These are phyloP conservation scores for Lagodon rhomboides DNA, from an alignment of 2,797 vertebrate species.

Conservation along the genomic window DNA sequence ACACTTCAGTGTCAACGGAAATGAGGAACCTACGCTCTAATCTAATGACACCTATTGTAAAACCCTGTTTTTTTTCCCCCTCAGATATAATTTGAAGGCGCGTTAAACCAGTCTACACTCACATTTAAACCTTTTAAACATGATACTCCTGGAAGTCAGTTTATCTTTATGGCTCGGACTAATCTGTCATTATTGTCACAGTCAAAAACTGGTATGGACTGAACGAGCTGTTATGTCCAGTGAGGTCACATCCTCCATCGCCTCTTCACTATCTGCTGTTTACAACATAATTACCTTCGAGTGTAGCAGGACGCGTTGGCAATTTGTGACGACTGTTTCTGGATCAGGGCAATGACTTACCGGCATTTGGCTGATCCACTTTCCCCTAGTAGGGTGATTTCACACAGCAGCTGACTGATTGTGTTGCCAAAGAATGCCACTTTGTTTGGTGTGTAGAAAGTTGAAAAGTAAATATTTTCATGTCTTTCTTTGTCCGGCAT, in stretches of 20 bases:
- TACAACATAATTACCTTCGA: conserved; percentile 69
- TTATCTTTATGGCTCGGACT: background rate
- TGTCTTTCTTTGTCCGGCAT: no score
- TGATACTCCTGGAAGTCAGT: background rate
- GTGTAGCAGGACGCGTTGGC: conserved; percentile 22
- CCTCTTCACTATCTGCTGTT: conserved; percentile 59
- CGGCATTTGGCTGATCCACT: background rate
- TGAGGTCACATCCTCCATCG: background rate
- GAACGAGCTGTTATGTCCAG: background rate
- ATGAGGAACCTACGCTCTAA: background rate
- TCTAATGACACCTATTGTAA: background rate
- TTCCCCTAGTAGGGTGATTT: background rate
- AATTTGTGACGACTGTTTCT: conserved; percentile 14
- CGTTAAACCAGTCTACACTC: background rate
- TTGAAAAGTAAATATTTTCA: background rate
- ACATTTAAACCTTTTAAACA: background rate
- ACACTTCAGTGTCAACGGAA: background rate
- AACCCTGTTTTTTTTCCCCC: background rate
- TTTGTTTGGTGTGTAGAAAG: background rate
- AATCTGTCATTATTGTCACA: background rate
- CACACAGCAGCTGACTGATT: background rate
- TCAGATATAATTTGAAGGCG: background rate
- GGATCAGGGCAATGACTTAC: conserved; percentile 10
- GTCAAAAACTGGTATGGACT: background rate
- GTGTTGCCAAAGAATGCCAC: background rate